Evolutionary conservation across 64 coral and sea anemone species (phyloP).

Genomic region (Orbicella faveolata): DNA sequence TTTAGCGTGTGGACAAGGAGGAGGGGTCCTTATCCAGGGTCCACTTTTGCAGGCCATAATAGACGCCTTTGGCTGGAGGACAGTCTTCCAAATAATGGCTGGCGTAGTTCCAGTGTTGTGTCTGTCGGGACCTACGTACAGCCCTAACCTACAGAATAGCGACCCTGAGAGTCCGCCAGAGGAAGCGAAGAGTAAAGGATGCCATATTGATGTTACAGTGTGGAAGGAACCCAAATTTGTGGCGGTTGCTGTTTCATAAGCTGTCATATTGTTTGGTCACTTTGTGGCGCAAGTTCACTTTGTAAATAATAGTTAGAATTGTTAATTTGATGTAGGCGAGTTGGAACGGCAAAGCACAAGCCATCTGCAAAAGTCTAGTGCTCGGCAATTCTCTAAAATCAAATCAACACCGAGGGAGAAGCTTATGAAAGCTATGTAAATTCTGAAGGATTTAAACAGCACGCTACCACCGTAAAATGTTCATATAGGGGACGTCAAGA

Average conservation of each 20-base stretch:
- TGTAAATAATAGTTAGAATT: not conserved
- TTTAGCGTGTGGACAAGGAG: not conserved
- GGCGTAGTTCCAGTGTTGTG: constrained; percentile 27
- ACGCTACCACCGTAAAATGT: too few species aligned
- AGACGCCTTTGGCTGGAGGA: constrained; percentile 35
- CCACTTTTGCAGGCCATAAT: constrained; percentile 23
- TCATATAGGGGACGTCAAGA: too few species aligned
- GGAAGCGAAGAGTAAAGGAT: not conserved
- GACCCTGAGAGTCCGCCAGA: too few species aligned
- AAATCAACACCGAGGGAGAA: too few species aligned
- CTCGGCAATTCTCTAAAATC: too few species aligned
- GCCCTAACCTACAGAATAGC: constrained; percentile 7
- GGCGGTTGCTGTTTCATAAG: not conserved
- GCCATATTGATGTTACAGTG: constrained; percentile 33
- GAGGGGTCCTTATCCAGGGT: constrained; percentile 42
- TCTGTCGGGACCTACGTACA: constrained; percentile 28
- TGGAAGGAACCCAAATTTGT: constrained; percentile 52
- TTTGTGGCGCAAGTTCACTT: constrained; percentile 42
- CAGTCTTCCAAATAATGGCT: constrained; percentile 32
- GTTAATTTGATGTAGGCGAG: too few species aligned
- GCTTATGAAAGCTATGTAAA: too few species aligned
- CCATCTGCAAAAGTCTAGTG: too few species aligned
- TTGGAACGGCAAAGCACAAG: too few species aligned
- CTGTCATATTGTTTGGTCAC: constrained; percentile 35
- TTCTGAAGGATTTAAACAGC: too few species aligned